These are phyloP conservation scores for Olivierus martensii DNA, from an alignment of 1,140 invertebrate species.

Conservation along the genomic window DNA sequence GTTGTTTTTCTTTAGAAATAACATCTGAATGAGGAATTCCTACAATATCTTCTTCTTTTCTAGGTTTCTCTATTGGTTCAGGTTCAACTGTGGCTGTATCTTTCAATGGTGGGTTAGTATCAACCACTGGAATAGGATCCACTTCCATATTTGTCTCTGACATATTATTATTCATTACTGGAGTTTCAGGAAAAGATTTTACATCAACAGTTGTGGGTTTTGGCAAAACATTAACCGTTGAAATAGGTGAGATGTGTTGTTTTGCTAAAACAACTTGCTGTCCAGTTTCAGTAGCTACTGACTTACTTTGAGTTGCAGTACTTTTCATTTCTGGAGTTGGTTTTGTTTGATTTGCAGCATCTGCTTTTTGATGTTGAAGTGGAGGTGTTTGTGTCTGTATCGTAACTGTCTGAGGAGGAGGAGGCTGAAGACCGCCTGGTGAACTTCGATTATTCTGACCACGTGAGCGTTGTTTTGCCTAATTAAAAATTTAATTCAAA, in stretches of 20 bases:
- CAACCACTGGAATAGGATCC: too few relatives aligned
- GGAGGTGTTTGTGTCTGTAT: constrained; percentile 15
- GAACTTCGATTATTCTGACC: constrained; percentile 36
- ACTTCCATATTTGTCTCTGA: neutral
- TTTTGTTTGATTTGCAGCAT: constrained; percentile 54
- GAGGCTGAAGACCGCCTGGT: constrained; percentile 34
- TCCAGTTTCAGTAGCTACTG: constrained; percentile 8
- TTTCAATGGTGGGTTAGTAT: too few relatives aligned
- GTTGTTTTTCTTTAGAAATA: constrained; percentile 18
- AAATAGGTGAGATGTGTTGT: neutral
- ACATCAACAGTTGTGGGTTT: too few relatives aligned
- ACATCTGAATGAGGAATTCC: constrained; percentile 9
- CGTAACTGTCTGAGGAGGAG: constrained; percentile 21
- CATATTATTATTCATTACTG: too few relatives aligned
- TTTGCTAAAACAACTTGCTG: neutral
- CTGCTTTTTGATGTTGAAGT: constrained; percentile 42
- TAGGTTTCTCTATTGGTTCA: too few relatives aligned
- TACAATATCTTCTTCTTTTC: constrained; percentile 3
- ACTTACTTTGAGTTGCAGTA: constrained; percentile 12
- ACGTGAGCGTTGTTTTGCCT: constrained; percentile 28
- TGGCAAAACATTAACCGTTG: neutral
- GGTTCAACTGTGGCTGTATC: too few relatives aligned
- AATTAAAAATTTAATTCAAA: neutral
- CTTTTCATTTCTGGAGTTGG: constrained; percentile 20
- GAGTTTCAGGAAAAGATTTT: too few relatives aligned